These are phyloP conservation scores for Chiropotes sagulatus DNA, from an alignment of 2,797 vertebrate species.

Conservation along the genomic window DNA sequence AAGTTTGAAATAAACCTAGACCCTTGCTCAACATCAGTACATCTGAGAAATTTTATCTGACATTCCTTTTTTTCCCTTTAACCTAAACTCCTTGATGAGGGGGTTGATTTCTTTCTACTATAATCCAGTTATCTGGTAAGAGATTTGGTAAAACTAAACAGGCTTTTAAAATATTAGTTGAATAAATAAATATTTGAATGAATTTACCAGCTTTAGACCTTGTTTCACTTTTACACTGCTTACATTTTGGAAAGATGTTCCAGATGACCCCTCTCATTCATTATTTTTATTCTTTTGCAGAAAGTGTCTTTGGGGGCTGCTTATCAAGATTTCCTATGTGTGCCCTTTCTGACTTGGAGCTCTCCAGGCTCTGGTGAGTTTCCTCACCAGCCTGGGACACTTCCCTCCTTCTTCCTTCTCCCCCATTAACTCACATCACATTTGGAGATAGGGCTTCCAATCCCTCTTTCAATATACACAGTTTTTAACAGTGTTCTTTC, in stretches of 20 bases:
- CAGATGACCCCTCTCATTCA: neutral
- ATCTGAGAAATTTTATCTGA: neutral
- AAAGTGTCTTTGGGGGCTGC: neutral
- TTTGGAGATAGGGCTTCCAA: neutral
- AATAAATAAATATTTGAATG: neutral
- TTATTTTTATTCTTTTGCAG: neutral
- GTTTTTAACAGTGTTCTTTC: neutral
- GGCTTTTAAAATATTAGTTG: neutral
- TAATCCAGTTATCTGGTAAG: neutral
- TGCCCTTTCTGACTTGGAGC: neutral
- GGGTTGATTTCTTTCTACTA: neutral
- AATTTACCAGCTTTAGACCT: neutral
- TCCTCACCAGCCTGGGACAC: neutral
- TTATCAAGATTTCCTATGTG: neutral
- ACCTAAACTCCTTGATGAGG: neutral
- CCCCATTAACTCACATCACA: neutral
- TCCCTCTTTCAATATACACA: neutral
- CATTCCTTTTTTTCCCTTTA: neutral
- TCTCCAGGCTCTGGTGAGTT: neutral
- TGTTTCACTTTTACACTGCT: neutral
- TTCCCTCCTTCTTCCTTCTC: neutral
- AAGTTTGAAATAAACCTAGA: slow-evolving; percentile 14
- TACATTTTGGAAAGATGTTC: neutral
- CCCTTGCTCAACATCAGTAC: neutral
- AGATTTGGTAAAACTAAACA: neutral